Percentiles rank a stretch among this genome's conserved stretches.
Evolutionary conservation across 2,888 invertebrate species (phyloP).

Genomic region (Cephus pygmeus): DNA sequence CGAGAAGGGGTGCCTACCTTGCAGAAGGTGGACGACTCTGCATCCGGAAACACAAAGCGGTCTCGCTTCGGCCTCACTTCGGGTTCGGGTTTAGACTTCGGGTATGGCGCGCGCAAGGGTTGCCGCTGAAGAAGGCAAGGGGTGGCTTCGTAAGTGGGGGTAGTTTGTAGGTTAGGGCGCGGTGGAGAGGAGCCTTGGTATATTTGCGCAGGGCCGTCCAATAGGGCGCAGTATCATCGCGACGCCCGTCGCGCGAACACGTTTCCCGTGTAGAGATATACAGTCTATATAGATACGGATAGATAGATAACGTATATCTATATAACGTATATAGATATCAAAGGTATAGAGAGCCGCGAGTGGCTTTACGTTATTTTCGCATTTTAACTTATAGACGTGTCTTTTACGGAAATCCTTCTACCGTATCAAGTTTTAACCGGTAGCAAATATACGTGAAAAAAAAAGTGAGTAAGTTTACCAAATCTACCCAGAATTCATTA

Average conservation of each 20-base stretch:
- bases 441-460: not conserved
- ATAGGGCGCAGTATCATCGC: conserved; percentile 66
- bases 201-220: conserved; percentile 65
- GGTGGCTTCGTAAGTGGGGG: conserved; percentile 30
- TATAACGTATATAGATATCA: not conserved
- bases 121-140: conserved; percentile 12
- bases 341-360: conserved; percentile 1
- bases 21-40: not conserved
- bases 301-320: not conserved
- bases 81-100: conserved; percentile 1
- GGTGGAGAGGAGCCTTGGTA: conserved; percentile 62
- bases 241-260: conserved; percentile 61
- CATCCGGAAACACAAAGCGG: conserved; percentile 20
- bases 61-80: conserved; percentile 1
- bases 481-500: not conserved
- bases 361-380: not conserved
- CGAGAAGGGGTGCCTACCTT: not conserved
- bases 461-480: not conserved
- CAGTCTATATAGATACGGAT: not conserved
- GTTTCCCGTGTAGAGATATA: conserved; percentile 11
- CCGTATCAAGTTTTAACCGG: not conserved
- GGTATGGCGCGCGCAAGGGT: conserved; percentile 17
- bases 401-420: not conserved
- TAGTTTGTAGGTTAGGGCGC: conserved; percentile 25
- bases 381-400: not conserved